Base-by-base conservation (phyloP, 2,797 vertebrate genomes). In the Holocentrus rufus region DNA sequence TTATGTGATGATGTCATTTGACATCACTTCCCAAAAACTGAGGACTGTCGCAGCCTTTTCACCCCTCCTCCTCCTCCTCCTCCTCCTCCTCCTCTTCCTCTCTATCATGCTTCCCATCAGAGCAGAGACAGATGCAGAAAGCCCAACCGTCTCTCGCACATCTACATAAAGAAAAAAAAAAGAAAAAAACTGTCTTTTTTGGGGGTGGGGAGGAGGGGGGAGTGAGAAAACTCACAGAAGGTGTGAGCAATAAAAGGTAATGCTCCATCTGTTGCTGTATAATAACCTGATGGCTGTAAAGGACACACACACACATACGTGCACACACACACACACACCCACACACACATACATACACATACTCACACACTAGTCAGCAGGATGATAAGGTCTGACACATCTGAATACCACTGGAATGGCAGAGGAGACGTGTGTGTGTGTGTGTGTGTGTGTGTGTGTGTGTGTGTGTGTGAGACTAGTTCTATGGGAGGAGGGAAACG, bases 191-290 rank as follows among this genome's bases (percentile, higher is more conserved):
- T 87, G 84, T 88, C 89, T 90, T 85, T 88, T 30, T 66, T 65
- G 23, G 65, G 49, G 71, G 61, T n/a, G 79, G 72, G 66, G 7
- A 78, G 65, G 49, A 69, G 61, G 2, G 79, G 72, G 66, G 84
- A 85, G 84, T 85, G 88, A 86, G 83, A 83, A 89, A 90, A 87
- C 93, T 95, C 95, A 95, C 96, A 96, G 97, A 98, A 97, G 97
- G 97, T 95, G 95, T 90, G 93, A 93, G 95, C 95, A 95, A 95
- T 98, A 97, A 98, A 96, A 95, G 92, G 95, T 94, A 94, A 95
- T 93, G 95, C 95, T 93, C 97, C 97, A 97, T 98, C 97, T 99
- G 97, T 95, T 94, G 95, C 92, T 95, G 94, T 95, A 96, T 97
- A 98, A 98, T 96, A 97, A 97, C 96, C 96, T 95, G 95, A 94